Base-by-base conservation (phyloP, 2,888 invertebrate species). In the Girardia tigrina region DNA sequence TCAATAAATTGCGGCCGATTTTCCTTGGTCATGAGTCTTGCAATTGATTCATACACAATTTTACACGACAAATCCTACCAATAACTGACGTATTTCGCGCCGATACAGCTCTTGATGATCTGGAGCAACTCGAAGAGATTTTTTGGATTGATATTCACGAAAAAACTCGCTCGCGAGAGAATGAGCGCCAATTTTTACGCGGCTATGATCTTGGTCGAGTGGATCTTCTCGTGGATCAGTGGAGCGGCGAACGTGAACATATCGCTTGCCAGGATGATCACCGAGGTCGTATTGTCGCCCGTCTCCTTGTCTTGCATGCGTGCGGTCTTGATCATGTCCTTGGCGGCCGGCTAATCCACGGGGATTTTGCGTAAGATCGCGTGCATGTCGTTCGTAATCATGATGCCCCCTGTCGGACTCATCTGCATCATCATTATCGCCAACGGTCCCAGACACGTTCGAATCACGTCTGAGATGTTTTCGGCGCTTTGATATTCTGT, bases 361-460 rank as follows among this genome's bases (percentile, higher is more conserved):
- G 80, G 83, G 71, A 85, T 84, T 83, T 83, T 75, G 79, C 97
- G 88, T 72, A 98, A 88, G 82, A 98, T 98, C 42, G 97, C 95
- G 85, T 99, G 99, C 56, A 98, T 98, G 85, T 99, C 98, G 83
- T 98, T 99, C 36, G 98, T 98, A 92, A 99, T 94, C 0, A 98
- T 97, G 81, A 98, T 95, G 42, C 98, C 97, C 70, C 98, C 98
- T 94, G 97, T 98, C 0, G 98, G 98, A 83, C 99, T 97, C 95
- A 99, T 95, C 83, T 99, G 87, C 98, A 98, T 99, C 88, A 99
- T 98, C 81, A 99, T 86, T 98, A 99, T 98, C 73, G 98, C 94
- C 85, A 93, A 90, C 72, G 98, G 98, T 0, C 98, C 98, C 79
- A 98, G 88, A 87, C 97, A 97, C 88, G 98, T 99, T 87, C 98